Evolutionary conservation across 23 tunicate species (phyloP).

Genomic region (Ascidia mentula): DNA sequence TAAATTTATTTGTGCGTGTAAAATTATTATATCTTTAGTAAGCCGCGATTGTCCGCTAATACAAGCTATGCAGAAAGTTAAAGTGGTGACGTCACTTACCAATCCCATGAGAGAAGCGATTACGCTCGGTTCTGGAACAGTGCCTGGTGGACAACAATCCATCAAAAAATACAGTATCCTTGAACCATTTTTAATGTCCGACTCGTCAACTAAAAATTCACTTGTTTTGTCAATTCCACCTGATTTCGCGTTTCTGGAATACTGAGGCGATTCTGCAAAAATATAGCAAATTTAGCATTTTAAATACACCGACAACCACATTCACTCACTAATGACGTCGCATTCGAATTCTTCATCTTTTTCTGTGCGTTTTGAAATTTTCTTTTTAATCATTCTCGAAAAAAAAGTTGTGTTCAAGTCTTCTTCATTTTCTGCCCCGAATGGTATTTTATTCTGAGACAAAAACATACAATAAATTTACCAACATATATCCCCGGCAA

Average conservation of each 20-base stretch:
- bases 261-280: background rate
- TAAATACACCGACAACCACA: background rate
- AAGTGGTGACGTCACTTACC: slow-evolving; percentile 26
- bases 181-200: slow-evolving; percentile 53
- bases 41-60: background rate
- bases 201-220: slow-evolving; percentile 57
- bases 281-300: background rate
- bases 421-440: background rate
- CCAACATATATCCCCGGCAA: no score
- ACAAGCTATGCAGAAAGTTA: background rate
- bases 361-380: slow-evolving; percentile 4
- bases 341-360: background rate
- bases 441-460: background rate
- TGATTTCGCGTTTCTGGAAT: background rate
- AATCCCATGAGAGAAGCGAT: slow-evolving; percentile 63
- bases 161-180: slow-evolving; percentile 61
- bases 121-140: slow-evolving; percentile 74
- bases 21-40: no score
- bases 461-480: no score
- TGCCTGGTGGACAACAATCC: slow-evolving; percentile 90
- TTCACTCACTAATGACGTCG: background rate
- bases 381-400: slow-evolving; percentile 20
- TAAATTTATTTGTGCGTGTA: background rate
- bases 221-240: background rate
- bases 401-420: slow-evolving; percentile 4